Evolutionary conservation across 2,888 invertebrate genomes (phyloP).

Genomic region (Rhingia campestris): DNA sequence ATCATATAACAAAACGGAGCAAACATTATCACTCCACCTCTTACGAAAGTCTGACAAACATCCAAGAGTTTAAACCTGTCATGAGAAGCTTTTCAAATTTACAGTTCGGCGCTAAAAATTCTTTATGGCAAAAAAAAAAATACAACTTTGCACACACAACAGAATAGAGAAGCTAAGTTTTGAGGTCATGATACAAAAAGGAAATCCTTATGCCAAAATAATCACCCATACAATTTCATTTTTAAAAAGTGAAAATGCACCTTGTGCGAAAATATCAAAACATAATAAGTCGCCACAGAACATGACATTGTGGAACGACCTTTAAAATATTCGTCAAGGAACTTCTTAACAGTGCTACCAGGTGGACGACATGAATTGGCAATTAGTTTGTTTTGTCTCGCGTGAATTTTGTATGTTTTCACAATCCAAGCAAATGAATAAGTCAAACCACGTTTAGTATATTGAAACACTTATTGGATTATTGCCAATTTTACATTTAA

Average conservation of each 20-base stretch:
- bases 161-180: too few relatives aligned
- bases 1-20: too few relatives aligned
- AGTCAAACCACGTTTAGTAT: constrained; percentile 53
- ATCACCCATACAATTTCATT: neutral
- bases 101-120: too few relatives aligned
- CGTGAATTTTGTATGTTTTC: constrained; percentile 20
- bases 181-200: too few relatives aligned
- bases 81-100: too few relatives aligned
- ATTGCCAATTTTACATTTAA: constrained; percentile 36
- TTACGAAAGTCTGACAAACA: too few relatives aligned
- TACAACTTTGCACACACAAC: too few relatives aligned
- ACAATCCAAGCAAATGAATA: constrained; percentile 34
- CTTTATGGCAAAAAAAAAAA: too few relatives aligned
- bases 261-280: constrained; percentile 30
- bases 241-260: neutral
- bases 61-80: too few relatives aligned
- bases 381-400: constrained; percentile 36
- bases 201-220: too few relatives aligned
- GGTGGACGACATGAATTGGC: constrained; percentile 59
- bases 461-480: constrained; percentile 40
- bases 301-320: constrained; percentile 59
- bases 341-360: constrained; percentile 52
- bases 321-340: constrained; percentile 61
- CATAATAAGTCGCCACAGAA: constrained; percentile 31
- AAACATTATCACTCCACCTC: too few relatives aligned